Base-by-base conservation (phyloP, 1,140 invertebrate species). In the Trachelipus rathkii region DNA sequence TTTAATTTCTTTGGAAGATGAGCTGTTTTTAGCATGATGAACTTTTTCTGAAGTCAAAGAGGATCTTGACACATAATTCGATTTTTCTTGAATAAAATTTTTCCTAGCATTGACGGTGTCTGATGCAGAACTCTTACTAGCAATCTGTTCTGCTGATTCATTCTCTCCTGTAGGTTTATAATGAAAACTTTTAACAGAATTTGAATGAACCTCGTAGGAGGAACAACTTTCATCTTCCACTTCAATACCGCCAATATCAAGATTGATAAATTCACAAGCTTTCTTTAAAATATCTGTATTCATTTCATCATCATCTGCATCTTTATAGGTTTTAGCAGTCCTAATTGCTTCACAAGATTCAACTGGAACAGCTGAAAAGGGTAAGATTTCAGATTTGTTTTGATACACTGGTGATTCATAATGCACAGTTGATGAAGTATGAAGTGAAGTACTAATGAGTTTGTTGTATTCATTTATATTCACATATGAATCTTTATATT, bases 221-320 rank as follows among this genome's bases (percentile, higher is more conserved):
- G 8, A 8, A 60, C 2, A 13, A 13, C 19, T 19, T 60, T 60
- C 50, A 13, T 60, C 50, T 19, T 60, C 50, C 11, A 60, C 50
- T 19, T 60, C 50, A 3, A 60, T 60, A 19, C 50, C 4, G 2
- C 50, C 50, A 3, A 60, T 60, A 19, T 60, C 50, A 60, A 60
- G 11, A 8, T 60, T 8, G 19, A 60, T 60, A 19, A 60, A 60
- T 60, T 60, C 50, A 19, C 50, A 60, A 15, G 50, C 50, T 60
- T 60, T 60, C 19, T 60, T 13, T 60, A 60, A 60, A 60, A 60
- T 60, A 19, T 60, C 50, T 15, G 50, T 60, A 60, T 60, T 60
- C 50, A 60, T 60, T 1, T 60, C 50, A 60, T 60, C 50, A 13
- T 60, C 50, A 15, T 19, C 50, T 60, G 11, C 50, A 15, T 60